Conservation (phyloP, 2,888 invertebrate genomes). For the Polyommatus icarus region DNA sequence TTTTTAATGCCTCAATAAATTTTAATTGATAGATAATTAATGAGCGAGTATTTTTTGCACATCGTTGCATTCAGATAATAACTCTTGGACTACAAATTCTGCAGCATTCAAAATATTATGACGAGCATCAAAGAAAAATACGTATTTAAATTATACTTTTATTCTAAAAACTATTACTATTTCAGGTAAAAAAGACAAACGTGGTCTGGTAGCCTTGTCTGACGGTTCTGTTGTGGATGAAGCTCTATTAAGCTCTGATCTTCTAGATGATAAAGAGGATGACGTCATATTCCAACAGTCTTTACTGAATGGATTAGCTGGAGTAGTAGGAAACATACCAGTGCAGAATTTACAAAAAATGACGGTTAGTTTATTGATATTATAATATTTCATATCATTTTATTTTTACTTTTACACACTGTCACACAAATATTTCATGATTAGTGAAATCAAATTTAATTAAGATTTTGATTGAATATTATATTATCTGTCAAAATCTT, state of each 20-base stretch:
- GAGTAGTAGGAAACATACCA: conserved; percentile 83
- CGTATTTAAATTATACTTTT: not conserved
- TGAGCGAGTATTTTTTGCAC: not conserved
- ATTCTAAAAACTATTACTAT: conserved; percentile 32
- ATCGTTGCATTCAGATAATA: not conserved
- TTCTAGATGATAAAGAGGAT: conserved; percentile 57
- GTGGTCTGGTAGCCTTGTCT: conserved; percentile 83
- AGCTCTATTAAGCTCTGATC: conserved; percentile 69
- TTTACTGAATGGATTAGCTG: conserved; percentile 83
- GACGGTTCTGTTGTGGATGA: conserved; percentile 87
- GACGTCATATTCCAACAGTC: conserved; percentile 76
- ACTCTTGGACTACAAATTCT: not conserved
- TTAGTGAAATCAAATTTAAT: no score
- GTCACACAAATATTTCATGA: no score
- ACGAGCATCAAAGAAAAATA: not conserved
- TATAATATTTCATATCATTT: not conserved
- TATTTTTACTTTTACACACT: no score
- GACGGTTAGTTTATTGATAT: conserved; percentile 64
- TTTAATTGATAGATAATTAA: not conserved
- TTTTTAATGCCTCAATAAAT: not conserved
- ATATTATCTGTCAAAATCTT: no score
- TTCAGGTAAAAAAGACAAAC: conserved; percentile 81
- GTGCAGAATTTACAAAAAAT: conserved; percentile 82
- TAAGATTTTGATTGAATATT: no score
- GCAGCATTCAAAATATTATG: not conserved